Evolutionary conservation across 64 coral and sea anemone species (phyloP).

Genomic region (Montipora cactus): DNA sequence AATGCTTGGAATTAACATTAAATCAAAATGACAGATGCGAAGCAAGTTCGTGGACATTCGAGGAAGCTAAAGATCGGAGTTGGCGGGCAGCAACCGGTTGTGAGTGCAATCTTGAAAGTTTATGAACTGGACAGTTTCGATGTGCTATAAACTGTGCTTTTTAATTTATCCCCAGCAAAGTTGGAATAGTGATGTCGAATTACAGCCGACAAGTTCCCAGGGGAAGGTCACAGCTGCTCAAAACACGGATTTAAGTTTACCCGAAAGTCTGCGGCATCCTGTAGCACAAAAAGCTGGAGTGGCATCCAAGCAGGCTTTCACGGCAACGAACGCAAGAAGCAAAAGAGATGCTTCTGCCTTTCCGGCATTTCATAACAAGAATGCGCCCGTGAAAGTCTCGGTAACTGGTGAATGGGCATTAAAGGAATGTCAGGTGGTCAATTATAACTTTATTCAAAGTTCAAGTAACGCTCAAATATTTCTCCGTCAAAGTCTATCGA

Average conservation of each 20-base stretch:
- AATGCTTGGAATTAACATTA: conserved; percentile 29
- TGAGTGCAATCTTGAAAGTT: conserved; percentile 12
- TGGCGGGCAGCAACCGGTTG: conserved; percentile 64
- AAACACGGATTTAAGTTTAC: conserved; percentile 63
- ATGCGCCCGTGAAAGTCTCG: conserved; percentile 87
- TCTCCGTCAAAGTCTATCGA: too few species aligned
- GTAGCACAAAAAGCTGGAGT: conserved; percentile 67
- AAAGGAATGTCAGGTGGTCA: conserved; percentile 83
- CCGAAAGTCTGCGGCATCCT: conserved; percentile 54
- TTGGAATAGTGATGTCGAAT: conserved; percentile 85
- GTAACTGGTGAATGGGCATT: conserved; percentile 97
- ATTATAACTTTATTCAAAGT: not conserved
- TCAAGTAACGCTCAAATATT: not conserved
- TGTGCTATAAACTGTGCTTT: too few species aligned
- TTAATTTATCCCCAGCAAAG: conserved; percentile 69
- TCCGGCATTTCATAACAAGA: conserved; percentile 73
- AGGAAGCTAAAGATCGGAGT: conserved; percentile 87
- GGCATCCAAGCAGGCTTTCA: conserved; percentile 75
- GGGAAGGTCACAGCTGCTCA: conserved; percentile 80
- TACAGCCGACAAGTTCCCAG: conserved; percentile 79
- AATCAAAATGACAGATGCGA: conserved; percentile 77
- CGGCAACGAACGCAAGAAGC: not conserved
- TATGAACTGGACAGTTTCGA: not conserved
- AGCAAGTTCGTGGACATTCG: conserved; percentile 68
- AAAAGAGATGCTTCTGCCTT: conserved; percentile 63